Base-by-base conservation (phyloP, 2,797 vertebrate genomes). In the Taenioides sp. region DNA sequence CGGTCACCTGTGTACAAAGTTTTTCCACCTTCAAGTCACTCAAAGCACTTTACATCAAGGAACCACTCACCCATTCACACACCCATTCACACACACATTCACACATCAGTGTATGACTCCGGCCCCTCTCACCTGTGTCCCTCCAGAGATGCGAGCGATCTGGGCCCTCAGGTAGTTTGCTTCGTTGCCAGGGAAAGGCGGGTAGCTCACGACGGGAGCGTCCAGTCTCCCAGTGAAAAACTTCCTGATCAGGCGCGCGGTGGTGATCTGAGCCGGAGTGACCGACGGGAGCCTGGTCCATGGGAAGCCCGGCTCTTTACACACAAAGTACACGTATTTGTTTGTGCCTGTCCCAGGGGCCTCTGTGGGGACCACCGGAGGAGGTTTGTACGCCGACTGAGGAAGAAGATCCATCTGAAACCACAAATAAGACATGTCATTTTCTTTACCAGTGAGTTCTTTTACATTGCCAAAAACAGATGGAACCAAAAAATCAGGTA, bases 121-220 rank as follows among this genome's bases (percentile, higher is more conserved):
- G n/a, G n/a, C n/a, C n/a, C n/a, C n/a, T 18, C 25, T 62, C 28
- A 62, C 84, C 0, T 98, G 97, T 1, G 98, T 96, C 17, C 94
- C 95, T 0, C 96, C 97, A 47, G 97, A 98, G 90, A 99, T 98
- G 0, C 97, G 94, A 64, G 97, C 96, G 12, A 99, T 97, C 85
- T 98, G 97, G 5, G 96, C 95, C 1, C 97, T 92, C 72, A 99
- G 87, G 72, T 98, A 98, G 85, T 96, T 96, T 71, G 91, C 88
- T 84, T 99, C 97, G 5, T 94, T 96, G 25, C 98, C 98, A 3
- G 95, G 96, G 86, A 98, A 99, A 25, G 96, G 96, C 0, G 97
- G 97, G 77, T 95, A 98, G 84, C 94, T 96, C 64, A 93, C 70
- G 17, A 99, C n/a, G 1, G 95, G 91, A 23, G 90, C 81, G 52